Conservation (phyloP, 2,113 vertebrate species). For the Lanius collurio region DNA sequence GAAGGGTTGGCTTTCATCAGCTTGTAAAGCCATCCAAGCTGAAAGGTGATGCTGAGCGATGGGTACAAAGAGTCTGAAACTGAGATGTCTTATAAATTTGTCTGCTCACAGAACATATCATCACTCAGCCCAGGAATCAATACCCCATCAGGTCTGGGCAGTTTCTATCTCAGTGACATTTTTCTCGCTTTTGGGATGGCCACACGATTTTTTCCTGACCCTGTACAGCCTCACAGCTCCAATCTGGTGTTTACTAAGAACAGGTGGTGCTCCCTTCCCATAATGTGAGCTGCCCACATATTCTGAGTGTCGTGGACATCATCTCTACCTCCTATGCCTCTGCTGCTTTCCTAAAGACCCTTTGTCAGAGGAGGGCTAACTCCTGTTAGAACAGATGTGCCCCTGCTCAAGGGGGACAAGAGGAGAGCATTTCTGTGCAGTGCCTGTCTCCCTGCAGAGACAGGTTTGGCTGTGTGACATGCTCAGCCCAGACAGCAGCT, state of each 20-base stretch:
- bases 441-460: not conserved
- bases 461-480: not conserved
- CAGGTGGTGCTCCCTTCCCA: constrained; percentile 39
- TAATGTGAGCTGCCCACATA: not conserved
- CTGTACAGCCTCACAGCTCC: constrained; percentile 5
- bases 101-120: not conserved
- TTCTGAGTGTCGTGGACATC: not conserved
- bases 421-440: not conserved
- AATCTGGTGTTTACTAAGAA: constrained; percentile 49
- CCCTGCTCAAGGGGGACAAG: not conserved
- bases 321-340: not conserved
- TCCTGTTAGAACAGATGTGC: not conserved
- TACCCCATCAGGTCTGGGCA: not conserved
- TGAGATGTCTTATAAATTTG: not conserved
- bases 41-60: not conserved
- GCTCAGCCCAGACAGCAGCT: constrained; percentile 23
- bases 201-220: not conserved
- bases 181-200: not conserved
- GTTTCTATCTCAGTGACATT: not conserved
- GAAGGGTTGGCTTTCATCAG: not conserved
- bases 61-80: not conserved
- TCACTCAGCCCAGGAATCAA: not conserved
- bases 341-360: not conserved
- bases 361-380: not conserved
- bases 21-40: not conserved